Base-by-base conservation (phyloP, 2,888 invertebrate genomes). In the Chironomus riparius region DNA sequence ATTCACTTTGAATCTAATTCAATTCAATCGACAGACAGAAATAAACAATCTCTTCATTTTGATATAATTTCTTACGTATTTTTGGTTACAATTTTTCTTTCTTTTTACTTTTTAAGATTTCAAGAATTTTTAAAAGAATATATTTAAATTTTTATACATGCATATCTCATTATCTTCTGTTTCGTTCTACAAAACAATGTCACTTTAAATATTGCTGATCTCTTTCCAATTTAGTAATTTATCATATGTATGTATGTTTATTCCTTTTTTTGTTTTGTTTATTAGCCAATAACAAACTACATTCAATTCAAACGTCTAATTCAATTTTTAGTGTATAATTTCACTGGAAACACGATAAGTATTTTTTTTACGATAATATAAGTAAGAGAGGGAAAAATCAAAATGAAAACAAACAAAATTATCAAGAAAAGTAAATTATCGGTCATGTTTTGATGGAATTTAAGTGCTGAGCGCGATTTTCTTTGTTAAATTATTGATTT, bases 241-340 rank as follows among this genome's bases (percentile, higher is more conserved):
- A 56, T 56, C n/a, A 56, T 56, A 56, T 56, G 56, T 56, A 15
- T 56, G 56, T 50, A 5, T 56, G 56, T 15, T 7, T 56, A 56
- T 56, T 18, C n/a, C 38, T 38, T 38, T 69, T 21, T 70, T 22
- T 56, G 10, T 24, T 24, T 70, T 18, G 38, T 65, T 68, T 47
- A 68, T 18, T 56, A 70, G 70, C 56, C 70, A 50, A 70, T 70
- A 70, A 70, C 50, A 70, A 70, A 70, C 70, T 70, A 70, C 70
- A 70, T 50, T 50, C 48, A 70, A 50, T 70, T n/a, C 47, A 70
- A 70, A 70, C 50, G 47, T 18, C 70, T 70, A 70, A 70, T 48
- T 68, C 10, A 13, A 50, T 24, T 50, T 70, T 70, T 48, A 18
- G 18, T 56, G 56, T 18, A 56, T 56, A 56, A 38, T 38, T 38